Evolutionary conservation across 2,113 vertebrate genomes (phyloP).

Genomic region (Climacteris rufus): DNA sequence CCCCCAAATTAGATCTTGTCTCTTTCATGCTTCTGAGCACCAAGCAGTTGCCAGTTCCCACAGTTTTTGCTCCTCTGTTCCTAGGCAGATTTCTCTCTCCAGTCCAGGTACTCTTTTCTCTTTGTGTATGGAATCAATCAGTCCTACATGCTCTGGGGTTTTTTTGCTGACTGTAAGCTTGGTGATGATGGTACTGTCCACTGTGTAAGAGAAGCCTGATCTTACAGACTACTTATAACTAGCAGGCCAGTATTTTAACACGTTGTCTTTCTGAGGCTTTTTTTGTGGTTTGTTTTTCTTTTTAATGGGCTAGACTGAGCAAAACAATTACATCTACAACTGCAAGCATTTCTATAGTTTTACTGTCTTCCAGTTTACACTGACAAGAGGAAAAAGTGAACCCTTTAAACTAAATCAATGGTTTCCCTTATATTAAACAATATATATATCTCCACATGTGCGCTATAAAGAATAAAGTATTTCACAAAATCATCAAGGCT

Average conservation of each 20-base stretch:
- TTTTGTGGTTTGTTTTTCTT: not conserved
- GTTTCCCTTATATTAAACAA: not conserved
- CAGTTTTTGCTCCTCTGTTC: not conserved
- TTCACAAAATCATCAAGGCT: not conserved
- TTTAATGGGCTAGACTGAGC: not conserved
- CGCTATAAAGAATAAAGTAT: not conserved
- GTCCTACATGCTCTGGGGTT: fast-evolving
- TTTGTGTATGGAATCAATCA: not conserved
- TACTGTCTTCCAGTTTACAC: not conserved
- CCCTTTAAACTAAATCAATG: not conserved
- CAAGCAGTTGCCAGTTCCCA: not conserved
- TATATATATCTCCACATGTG: not conserved
- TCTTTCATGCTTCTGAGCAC: not conserved
- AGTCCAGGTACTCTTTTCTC: not conserved
- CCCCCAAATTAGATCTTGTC: not conserved
- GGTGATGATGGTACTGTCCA: not conserved
- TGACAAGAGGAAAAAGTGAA: not conserved
- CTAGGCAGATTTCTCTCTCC: not conserved
- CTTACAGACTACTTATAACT: not conserved
- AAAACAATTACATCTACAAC: not conserved
- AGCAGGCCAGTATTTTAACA: not conserved
- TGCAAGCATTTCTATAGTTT: not conserved
- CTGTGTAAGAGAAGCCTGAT: not conserved
- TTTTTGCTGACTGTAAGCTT: not conserved
- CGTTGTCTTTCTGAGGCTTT: not conserved